phyloP scores from a whole-genome alignment of 2,797 vertebrate species.

The Chaetophractus vellerosus region DNA sequence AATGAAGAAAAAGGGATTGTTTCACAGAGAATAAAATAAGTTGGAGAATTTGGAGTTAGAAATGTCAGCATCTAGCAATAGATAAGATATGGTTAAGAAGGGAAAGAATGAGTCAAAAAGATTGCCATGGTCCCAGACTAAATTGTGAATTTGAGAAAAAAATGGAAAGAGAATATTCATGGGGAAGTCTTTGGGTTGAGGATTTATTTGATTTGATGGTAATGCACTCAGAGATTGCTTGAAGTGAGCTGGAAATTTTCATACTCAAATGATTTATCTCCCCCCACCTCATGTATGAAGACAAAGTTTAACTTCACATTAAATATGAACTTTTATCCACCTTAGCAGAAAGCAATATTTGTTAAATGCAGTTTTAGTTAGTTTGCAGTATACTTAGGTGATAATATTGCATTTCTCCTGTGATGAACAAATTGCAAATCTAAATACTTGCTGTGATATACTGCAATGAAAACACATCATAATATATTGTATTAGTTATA shows the following conservation, averaged over 20 bases:
- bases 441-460: not conserved
- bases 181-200: not conserved
- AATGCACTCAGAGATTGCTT: not conserved
- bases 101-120: not conserved
- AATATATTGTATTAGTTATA: constrained; percentile 76
- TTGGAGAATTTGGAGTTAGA: not conserved
- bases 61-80: not conserved
- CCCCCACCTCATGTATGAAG: not conserved
- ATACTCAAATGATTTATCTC: not conserved
- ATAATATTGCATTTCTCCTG: not conserved
- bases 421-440: constrained; percentile 54
- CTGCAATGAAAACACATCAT: constrained; percentile 69
- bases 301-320: constrained; percentile 4
- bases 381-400: fast-evolving
- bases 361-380: not conserved
- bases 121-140: not conserved
- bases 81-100: not conserved
- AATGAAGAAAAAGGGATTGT: not conserved
- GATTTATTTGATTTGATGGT: not conserved
- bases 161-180: not conserved
- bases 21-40: not conserved
- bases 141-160: not conserved
- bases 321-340: not conserved
- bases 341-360: not conserved
- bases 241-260: not conserved